Evolutionary conservation across 2,797 vertebrate genomes (phyloP).

Genomic region (Gymnoscopelus microlampas): DNA sequence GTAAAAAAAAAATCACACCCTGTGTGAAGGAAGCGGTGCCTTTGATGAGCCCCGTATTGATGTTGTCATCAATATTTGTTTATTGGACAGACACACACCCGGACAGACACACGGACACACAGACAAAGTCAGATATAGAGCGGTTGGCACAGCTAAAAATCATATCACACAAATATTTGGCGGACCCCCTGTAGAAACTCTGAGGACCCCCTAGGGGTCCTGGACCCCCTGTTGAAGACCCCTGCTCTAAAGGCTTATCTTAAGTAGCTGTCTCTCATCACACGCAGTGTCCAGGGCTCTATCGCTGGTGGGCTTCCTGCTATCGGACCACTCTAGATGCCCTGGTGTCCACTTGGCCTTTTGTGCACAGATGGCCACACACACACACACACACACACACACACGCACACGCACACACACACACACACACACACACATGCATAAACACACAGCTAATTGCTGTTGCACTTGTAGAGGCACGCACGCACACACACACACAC

Average conservation of each 20-base stretch:
- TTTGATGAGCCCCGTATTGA: too few species aligned
- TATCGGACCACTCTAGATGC: constrained; percentile 30
- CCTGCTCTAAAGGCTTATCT: constrained; percentile 18
- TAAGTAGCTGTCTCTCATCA: constrained; percentile 20
- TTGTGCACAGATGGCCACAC: constrained; percentile 1
- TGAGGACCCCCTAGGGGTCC: too few species aligned
- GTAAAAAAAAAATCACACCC: too few species aligned
- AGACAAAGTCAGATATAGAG: too few species aligned
- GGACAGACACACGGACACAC: too few species aligned
- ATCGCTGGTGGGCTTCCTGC: constrained; percentile 35
- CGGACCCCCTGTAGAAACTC: too few species aligned
- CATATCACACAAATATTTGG: too few species aligned
- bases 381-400: constrained; percentile 1
- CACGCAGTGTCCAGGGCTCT: constrained; percentile 8
- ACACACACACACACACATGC: constrained; percentile 17
- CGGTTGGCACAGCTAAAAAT: too few species aligned
- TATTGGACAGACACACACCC: too few species aligned
- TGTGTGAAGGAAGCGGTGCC: too few species aligned
- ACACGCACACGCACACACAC: constrained; percentile 31
- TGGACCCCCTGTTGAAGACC: too few species aligned
- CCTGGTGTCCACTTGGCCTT: constrained; percentile 9
- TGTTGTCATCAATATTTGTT: too few species aligned
- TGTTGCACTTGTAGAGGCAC: neutral
- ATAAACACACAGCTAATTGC: constrained; percentile 28
- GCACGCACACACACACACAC: neutral